Percentiles rank a stretch among this genome's conserved stretches.
Evolutionary conservation across 2,797 vertebrate genomes (phyloP).

Genomic region (Todus mexicanus): DNA sequence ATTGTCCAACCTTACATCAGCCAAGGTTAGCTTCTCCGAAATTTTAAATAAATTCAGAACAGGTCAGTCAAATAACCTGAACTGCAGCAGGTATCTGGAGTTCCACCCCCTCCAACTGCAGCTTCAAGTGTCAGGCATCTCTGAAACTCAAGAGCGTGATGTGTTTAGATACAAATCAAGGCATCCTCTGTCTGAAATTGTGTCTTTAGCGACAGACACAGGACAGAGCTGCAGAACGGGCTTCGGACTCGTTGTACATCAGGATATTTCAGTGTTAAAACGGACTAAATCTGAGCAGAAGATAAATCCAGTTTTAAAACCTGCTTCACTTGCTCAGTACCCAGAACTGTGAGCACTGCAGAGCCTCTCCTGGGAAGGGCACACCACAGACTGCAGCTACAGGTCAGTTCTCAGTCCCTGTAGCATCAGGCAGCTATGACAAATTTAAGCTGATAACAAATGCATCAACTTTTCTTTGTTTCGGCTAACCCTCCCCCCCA

Average conservation of each 20-base stretch:
- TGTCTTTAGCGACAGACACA: neutral
- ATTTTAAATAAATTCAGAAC: neutral
- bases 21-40: neutral
- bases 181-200: neutral
- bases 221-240: neutral
- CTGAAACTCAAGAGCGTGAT: neutral
- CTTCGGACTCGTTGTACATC: neutral
- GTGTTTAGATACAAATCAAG: neutral
- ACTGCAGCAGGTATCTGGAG: neutral
- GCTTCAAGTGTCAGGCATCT: neutral
- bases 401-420: neutral
- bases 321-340: neutral
- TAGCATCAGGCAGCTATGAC: neutral
- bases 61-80: neutral
- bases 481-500: too few relatives aligned
- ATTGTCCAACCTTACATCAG: neutral
- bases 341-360: neutral
- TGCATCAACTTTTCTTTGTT: neutral
- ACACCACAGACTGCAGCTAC: accelerated
- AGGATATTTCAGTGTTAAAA: neutral
- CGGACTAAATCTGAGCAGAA: neutral
- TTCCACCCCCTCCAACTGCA: neutral
- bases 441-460: neutral
- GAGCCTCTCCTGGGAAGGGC: neutral
- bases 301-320: neutral